Evolutionary conservation across 1,140 invertebrate genomes (phyloP), one percentile per base, ranked within the genome.

Genomic region (Notospermus geniculatus): DNA sequence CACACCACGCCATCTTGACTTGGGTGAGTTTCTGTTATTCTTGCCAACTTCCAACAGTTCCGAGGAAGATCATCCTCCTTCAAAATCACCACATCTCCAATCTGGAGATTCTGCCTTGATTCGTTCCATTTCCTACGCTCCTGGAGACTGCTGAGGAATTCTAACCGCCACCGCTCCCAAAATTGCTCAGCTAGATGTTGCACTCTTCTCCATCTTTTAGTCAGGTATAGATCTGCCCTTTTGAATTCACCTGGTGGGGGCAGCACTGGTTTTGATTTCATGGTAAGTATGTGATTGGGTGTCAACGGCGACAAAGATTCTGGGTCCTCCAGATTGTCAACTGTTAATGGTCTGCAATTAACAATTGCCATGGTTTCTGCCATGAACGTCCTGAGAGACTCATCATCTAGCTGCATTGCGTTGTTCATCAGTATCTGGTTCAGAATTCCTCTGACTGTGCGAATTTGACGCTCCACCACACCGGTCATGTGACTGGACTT

Each of bases 251-350:
- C 58, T 19, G 59, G 54, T 27, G 54, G 63, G 23, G 54, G 45
- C 23, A 65, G 25, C 17, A 57, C 23, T n/a, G 61, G 23, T 28
- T 65, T 56, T 2, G 63, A 46, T 46, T 65, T 65, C 39, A 55
- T 45, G n/a, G 63, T 65, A 17, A 57, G 25, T 25, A 65, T 45
- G 25, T 60, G 36, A 46, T 65, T 65, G n/a, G 54, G 54, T 15
- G 63, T 57, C 4, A n/a, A n/a, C n/a, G n/a, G n/a, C n/a, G n/a
- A n/a, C n/a, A n/a, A n/a, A n/a, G n/a, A n/a, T n/a, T n/a, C 19
- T 27, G 46, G 45, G 19, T 63, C 50, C 28, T 63, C 54, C 17
- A 57, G n/a, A 23, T 46, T 53, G 39, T 57, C 36, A 5, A 54
- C 43, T 5, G 55, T 58, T 19, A 63, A 19, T 22, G 61, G 61